Percentiles rank a stretch among this genome's conserved stretches.
Conservation (phyloP, 1,140 invertebrate genomes). For the Leptinotarsa defecta region DNA sequence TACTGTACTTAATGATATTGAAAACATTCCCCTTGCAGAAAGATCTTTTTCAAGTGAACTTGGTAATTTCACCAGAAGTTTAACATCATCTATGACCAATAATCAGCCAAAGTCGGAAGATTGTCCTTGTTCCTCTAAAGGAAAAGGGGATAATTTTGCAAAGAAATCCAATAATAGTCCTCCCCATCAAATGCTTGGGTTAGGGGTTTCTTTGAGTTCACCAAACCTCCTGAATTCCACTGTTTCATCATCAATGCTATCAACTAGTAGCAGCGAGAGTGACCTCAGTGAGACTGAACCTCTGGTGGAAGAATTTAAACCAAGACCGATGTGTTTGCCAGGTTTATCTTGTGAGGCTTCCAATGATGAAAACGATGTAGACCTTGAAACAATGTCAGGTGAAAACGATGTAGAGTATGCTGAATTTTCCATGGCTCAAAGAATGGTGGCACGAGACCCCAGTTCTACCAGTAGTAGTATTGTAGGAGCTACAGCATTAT, state of each 20-base stretch:
- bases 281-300: conserved; percentile 73
- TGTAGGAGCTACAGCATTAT: conserved; percentile 37
- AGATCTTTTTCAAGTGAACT: conserved; percentile 39
- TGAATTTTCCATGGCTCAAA: conserved; percentile 62
- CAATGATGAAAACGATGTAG: conserved; percentile 56
- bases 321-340: conserved; percentile 51
- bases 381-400: conserved; percentile 82
- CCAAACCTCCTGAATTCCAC: conserved; percentile 54
- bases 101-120: conserved; percentile 17
- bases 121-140: conserved; percentile 20
- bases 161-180: background rate
- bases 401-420: conserved; percentile 78
- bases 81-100: background rate
- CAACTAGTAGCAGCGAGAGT: conserved; percentile 58
- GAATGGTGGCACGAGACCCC: conserved; percentile 47
- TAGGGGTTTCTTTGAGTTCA: conserved; percentile 53
- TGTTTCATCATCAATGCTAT: conserved; percentile 52
- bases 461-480: conserved; percentile 34
- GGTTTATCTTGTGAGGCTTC: conserved; percentile 55
- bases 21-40: conserved; percentile 32
- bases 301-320: conserved; percentile 62
- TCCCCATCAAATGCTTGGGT: conserved; percentile 42
- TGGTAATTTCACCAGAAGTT: conserved; percentile 17
- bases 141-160: conserved; percentile 12
- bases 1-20: conserved; percentile 17